Evolutionary conservation across 1,140 invertebrate species (phyloP), one percentile per base, ranked within the genome.

Genomic region (Dendroctonus valens): DNA sequence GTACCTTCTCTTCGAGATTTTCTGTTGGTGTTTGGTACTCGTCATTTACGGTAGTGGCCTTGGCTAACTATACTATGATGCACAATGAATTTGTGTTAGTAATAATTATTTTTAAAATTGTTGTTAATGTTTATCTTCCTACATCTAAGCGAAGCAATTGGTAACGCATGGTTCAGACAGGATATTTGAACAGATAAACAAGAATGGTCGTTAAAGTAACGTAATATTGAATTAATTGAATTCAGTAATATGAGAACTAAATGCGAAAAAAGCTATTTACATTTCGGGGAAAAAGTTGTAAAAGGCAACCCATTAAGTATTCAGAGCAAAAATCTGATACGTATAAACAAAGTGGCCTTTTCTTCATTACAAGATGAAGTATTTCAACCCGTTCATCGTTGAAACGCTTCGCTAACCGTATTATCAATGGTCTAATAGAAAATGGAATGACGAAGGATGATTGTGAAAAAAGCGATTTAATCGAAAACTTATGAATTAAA

Each of bases 351-450:
- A 62, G 41, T 40, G 49, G 15, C 41, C 12, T 57, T 55, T 55
- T 55, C 49, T 64, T 48, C 41, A 58, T 41, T 44, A 41, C 55
- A 54, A 58, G 38, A 54, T 7, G 2, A 54, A 40, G 55, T 50
- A 41, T 39, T 65, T 41, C 52, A 57, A 57, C 62, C 51, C 64
- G 64, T 59, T 66, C 49, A 40, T 66, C 64, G 50, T 46, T 38
- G 57, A 14, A 67, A 67, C 65, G 58, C 65, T 41, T 61, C 65
- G 42, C 6, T 62, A 57, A 60, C 26, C 65, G 41, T 67, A 67
- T 67, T 67, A 67, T 67, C 65, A 61, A 67, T 67, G 65, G 65
- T 67, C 50, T 67, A 67, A 67, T 67, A 67, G 65, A 67, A 67
- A 67, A 61, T 59, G 55, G 48, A 65, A 65, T 65, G 64, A 65